Conservation (phyloP, 2,888 invertebrate species). For the Sesia bembeciformis region DNA sequence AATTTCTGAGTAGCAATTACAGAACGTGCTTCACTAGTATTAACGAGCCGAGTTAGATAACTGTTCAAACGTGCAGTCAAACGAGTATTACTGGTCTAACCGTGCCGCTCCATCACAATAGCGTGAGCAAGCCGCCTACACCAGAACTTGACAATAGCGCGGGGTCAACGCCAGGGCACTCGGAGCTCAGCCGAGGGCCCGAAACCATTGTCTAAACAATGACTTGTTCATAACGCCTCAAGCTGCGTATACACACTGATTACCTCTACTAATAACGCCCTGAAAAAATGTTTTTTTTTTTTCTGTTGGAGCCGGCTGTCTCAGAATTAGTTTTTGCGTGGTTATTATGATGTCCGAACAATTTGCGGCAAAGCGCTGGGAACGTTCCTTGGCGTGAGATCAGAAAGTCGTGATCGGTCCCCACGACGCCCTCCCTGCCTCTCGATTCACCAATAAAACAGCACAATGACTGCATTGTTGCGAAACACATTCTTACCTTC, state of each 20-base stretch:
- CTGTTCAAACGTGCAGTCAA: slow-evolving; percentile 3
- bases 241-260: not conserved
- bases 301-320: not conserved
- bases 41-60: not conserved
- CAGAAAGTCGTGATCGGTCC: slow-evolving; percentile 54
- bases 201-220: not conserved
- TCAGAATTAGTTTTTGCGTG: slow-evolving; percentile 10
- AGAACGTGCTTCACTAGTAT: not conserved
- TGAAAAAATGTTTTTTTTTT: not conserved
- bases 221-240: not conserved
- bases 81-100: slow-evolving; percentile 6
- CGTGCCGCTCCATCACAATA: slow-evolving; percentile 2
- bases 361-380: slow-evolving; percentile 47
- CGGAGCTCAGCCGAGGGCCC: not conserved
- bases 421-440: slow-evolving; percentile 44
- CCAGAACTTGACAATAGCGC: slow-evolving; percentile 1
- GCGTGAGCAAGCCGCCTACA: slow-evolving; percentile 1
- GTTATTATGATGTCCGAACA: slow-evolving; percentile 30
- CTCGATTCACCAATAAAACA: slow-evolving; percentile 54
- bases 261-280: not conserved
- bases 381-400: slow-evolving; percentile 46
- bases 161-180: not conserved
- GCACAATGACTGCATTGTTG: slow-evolving; percentile 58
- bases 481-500: slow-evolving; percentile 28
- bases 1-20: not conserved